Base-by-base conservation (phyloP, 2,113 vertebrate genomes). In the Phylloscopus trochiloides region DNA sequence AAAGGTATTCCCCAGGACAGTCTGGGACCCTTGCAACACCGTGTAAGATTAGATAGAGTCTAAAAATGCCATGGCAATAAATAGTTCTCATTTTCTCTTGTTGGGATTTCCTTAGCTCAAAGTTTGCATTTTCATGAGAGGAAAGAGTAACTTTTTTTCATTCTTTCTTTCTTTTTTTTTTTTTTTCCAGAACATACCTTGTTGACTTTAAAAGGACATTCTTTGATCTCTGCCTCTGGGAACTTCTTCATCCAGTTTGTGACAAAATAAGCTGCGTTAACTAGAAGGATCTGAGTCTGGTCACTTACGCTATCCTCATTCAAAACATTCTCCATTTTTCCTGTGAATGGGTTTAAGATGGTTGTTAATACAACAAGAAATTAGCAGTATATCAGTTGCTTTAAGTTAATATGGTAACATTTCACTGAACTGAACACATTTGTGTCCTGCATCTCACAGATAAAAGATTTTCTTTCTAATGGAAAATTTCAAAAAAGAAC, bases 211-310 rank as follows among this genome's bases (percentile, higher is more conserved):
- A 98, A 98, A 24, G 97, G 97, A 24, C 97, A 97, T 94, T 98
- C 98, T 94, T 98, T 98, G 67, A 98, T 98, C 84, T 98, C 97
- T 61, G 96, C 95, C 88, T 98, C 98, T 55, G 98, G 97, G 76
- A 98, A 98, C 61, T 98, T 98, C 97, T 98, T 98, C 96, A 98
- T 98, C 98, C 98, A 98, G 62, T 97, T 98, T 94, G 98, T 98
- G 85, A 98, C 88, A 87, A 98, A 98, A 94, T 98, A 98, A 85
- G 98, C 97, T 36, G 98, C 97, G 36, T 98, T 98, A 57, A 98
- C 94, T 76, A 98, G 71, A 16, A 98, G 96, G 42, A 98, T 97
- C 95, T 97, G 97, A 24, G 98, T 98, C 94, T 98, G 92, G 43
- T 98, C 97, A 50, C 45, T 97, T 51, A 98, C 63, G 31, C 58